These are phyloP conservation scores for Talpa occidentalis DNA, from an alignment of 2,113 vertebrate species.

Conservation along the genomic window DNA sequence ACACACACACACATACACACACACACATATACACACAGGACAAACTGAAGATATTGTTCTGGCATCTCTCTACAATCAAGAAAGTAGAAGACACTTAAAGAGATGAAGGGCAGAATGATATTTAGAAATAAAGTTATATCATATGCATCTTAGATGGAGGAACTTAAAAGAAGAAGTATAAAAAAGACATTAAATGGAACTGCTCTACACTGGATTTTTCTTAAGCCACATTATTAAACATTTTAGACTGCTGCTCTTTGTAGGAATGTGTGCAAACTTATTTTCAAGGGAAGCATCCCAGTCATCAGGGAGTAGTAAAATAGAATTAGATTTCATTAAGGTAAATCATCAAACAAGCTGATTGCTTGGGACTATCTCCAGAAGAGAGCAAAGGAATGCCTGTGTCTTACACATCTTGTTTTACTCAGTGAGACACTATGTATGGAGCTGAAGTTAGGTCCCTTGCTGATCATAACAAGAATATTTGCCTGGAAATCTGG, in stretches of 20 bases:
- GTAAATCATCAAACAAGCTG: conserved; percentile 50
- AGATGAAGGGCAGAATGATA: background rate
- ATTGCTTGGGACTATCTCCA: background rate
- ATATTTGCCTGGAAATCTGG: background rate
- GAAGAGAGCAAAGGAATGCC: background rate
- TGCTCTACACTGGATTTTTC: background rate
- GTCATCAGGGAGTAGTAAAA: conserved; percentile 24
- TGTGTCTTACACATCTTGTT: background rate
- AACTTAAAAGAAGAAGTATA: background rate
- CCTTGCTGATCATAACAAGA: background rate
- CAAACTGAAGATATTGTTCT: background rate
- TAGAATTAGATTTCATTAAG: background rate
- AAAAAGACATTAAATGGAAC: background rate
- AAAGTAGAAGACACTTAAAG: background rate
- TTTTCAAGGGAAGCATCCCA: background rate
- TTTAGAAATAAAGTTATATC: background rate
- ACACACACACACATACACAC: too few species aligned
- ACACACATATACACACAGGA: background rate
- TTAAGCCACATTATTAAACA: background rate
- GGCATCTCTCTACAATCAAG: background rate
- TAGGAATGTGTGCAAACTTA: background rate
- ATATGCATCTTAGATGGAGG: background rate
- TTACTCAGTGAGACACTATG: background rate
- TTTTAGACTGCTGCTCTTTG: background rate
- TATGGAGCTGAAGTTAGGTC: conserved; percentile 11